phyloP scores from a whole-genome alignment of 2,888 invertebrate genomes.

The Dicyrtomina minuta region DNA sequence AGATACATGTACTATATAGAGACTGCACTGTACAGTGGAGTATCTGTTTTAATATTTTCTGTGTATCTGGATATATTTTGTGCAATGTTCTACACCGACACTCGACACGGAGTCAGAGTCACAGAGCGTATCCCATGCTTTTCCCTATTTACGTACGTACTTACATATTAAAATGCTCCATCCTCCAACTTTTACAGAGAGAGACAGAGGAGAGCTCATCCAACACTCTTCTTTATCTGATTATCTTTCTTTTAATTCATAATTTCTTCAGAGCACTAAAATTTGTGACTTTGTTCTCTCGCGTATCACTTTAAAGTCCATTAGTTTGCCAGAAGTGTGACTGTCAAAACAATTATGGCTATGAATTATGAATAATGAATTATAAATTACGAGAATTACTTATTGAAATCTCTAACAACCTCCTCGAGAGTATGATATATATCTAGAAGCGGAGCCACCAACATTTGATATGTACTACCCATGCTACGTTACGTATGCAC shows the following conservation, averaged over 20 bases:
- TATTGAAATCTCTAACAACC: background rate
- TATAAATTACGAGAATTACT: conserved; percentile 2
- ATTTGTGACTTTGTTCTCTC: conserved; percentile 21
- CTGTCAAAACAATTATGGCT: conserved; percentile 25
- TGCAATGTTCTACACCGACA: no score
- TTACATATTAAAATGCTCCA: no score
- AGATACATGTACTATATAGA: no score
- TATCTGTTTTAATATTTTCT: no score
- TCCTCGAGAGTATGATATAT: no score
- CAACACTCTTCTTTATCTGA: background rate
- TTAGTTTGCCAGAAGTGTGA: conserved; percentile 26
- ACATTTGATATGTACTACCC: no score
- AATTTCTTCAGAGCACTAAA: conserved; percentile 26
- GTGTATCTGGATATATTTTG: no score
- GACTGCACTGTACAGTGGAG: no score
- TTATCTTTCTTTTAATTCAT: conserved; percentile 31
- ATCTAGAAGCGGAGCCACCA: no score
- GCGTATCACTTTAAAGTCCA: conserved; percentile 30
- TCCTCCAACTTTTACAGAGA: no score
- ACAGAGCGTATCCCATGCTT: background rate
- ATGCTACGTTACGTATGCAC: no score
- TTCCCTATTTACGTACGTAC: background rate
- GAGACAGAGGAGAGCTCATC: no score
- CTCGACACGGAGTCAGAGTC: background rate
- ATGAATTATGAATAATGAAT: conserved; percentile 20